These are phyloP conservation scores for Arctocebus calabarensis DNA, from an alignment of 2,797 vertebrate species.

Conservation along the genomic window DNA sequence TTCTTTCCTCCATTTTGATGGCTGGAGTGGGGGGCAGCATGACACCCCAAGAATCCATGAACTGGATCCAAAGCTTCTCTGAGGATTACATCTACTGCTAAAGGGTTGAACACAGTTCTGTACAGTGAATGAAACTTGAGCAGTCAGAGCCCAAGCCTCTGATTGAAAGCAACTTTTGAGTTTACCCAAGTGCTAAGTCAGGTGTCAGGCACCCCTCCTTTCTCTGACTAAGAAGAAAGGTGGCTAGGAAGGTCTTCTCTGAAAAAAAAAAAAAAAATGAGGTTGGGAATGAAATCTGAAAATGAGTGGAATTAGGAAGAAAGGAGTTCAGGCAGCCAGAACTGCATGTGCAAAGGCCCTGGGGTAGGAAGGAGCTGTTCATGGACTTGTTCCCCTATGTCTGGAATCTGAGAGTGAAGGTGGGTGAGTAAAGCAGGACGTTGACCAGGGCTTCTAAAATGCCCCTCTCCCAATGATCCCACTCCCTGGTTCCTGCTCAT, in stretches of 20 bases:
- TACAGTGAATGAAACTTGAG: rapidly evolving
- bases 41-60: not conserved
- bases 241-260: not conserved
- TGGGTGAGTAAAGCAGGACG: not conserved
- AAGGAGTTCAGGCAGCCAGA: not conserved
- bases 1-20: not conserved
- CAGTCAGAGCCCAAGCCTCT: not conserved
- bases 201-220: not conserved
- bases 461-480: not conserved
- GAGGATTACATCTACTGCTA: not conserved
- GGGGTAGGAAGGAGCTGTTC: not conserved
- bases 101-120: not conserved
- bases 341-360: not conserved
- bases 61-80: not conserved
- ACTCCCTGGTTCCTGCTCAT: not conserved
- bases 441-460: not conserved
- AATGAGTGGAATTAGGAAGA: not conserved
- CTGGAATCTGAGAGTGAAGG: not conserved
- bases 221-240: not conserved
- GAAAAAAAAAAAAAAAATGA: not conserved
- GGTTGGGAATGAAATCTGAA: not conserved
- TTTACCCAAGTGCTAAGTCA: not conserved
- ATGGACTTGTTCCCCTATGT: not conserved
- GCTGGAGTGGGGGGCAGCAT: not conserved
- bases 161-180: not conserved